Percentiles rank a stretch among this genome's conserved stretches.
Conservation (phyloP, 2,888 invertebrate species). For the Drosophila helvetica region DNA sequence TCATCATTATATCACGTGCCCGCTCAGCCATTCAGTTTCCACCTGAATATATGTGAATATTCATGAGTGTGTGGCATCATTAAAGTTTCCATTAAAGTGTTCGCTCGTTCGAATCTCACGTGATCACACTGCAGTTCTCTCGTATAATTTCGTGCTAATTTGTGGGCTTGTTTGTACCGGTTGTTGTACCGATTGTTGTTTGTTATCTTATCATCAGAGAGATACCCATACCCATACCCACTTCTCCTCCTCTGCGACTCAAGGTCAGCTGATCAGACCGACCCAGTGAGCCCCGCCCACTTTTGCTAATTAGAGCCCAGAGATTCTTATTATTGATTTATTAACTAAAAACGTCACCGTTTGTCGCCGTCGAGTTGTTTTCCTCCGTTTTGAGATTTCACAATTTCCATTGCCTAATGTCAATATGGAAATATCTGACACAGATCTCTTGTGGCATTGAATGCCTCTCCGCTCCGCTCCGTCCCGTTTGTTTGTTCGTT, state of each 20-base stretch:
- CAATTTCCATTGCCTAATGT: slow-evolving; percentile 51
- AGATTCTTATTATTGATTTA: slow-evolving; percentile 25
- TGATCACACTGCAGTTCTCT: slow-evolving; percentile 27
- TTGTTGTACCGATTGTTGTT: slow-evolving; percentile 5
- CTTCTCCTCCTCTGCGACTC: background rate
- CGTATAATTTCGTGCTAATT: slow-evolving; percentile 35
- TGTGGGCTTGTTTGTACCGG: slow-evolving; percentile 8
- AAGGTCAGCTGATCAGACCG: slow-evolving; percentile 36
- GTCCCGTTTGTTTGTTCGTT: background rate
- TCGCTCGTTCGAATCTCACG: slow-evolving; percentile 28
- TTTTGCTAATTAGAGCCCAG: slow-evolving; percentile 28
- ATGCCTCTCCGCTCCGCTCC: background rate
- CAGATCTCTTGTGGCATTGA: slow-evolving; percentile 41
- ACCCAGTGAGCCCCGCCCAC: slow-evolving; percentile 26
- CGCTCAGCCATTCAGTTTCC: slow-evolving; percentile 20
- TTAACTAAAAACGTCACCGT: slow-evolving; percentile 50
- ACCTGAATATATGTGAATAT: slow-evolving; percentile 15
- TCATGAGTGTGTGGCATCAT: slow-evolving; percentile 19
- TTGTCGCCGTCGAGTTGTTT: slow-evolving; percentile 33
- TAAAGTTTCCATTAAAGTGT: slow-evolving; percentile 45
- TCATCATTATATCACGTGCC: slow-evolving; percentile 57
- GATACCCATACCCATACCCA: background rate
- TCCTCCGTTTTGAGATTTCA: slow-evolving; percentile 26
- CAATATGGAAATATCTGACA: slow-evolving; percentile 59
- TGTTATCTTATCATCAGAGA: slow-evolving; percentile 35